phyloP scores from a whole-genome alignment of 2,888 invertebrate species.

The Limnephilus auricula region DNA sequence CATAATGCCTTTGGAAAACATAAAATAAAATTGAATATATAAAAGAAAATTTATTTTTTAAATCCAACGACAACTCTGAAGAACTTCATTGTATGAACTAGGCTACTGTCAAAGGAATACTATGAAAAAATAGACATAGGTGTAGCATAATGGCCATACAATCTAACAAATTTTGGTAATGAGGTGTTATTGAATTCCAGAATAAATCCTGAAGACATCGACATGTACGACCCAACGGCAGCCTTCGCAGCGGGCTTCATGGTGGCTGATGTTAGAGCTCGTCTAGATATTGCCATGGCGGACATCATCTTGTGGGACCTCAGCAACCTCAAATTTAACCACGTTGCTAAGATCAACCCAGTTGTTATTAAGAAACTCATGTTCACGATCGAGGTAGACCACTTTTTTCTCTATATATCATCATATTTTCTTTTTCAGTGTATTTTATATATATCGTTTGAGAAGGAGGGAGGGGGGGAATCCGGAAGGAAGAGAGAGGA shows the following conservation, averaged over 20 bases:
- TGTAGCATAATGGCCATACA: not conserved
- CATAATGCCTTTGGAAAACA: too few relatives aligned
- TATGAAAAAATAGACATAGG: too few relatives aligned
- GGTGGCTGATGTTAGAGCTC: constrained; percentile 68
- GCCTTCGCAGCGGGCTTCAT: constrained; percentile 67
- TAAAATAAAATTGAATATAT: too few relatives aligned
- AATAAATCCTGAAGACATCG: constrained; percentile 56
- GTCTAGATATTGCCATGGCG: constrained; percentile 67
- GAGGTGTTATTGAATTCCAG: constrained; percentile 53
- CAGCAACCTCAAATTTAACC: constrained; percentile 66
- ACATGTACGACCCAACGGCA: constrained; percentile 64
- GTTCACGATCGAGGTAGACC: constrained; percentile 68
- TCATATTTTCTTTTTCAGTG: too few relatives aligned
- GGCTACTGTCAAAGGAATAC: too few relatives aligned
- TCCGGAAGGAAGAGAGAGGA: too few relatives aligned
- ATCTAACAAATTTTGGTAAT: not conserved
- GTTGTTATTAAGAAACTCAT: constrained; percentile 67
- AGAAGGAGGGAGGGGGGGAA: too few relatives aligned
- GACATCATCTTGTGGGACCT: constrained; percentile 69
- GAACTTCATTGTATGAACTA: too few relatives aligned
- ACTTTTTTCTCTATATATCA: not conserved
- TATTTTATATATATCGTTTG: too few relatives aligned
- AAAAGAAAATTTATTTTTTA: too few relatives aligned
- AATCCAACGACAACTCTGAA: too few relatives aligned
- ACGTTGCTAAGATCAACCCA: constrained; percentile 68